phyloP scores from a whole-genome alignment of 2,113 vertebrate genomes.

The Noturus placidus region DNA sequence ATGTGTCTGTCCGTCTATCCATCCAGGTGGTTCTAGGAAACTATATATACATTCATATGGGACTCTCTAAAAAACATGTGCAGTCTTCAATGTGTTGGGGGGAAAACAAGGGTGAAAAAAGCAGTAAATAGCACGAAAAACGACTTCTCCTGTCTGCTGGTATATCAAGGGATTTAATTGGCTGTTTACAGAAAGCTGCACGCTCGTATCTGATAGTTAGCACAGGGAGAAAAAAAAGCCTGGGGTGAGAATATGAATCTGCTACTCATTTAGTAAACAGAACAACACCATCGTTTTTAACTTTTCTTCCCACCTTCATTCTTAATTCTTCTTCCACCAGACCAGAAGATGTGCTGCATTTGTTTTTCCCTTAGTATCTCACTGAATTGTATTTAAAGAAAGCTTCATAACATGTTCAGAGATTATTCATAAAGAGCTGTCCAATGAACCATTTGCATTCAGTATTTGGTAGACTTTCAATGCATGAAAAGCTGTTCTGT shows the following conservation, averaged over 20 bases:
- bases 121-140: conserved; percentile 3
- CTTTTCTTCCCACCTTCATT: neutral
- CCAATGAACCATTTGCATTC: conserved; percentile 17
- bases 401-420: neutral
- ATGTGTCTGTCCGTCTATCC: neutral
- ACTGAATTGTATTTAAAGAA: neutral
- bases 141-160: conserved; percentile 25
- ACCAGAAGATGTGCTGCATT: conserved; percentile 10
- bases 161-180: conserved; percentile 42
- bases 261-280: conserved; percentile 14
- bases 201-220: conserved; percentile 19
- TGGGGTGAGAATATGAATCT: neutral
- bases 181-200: conserved; percentile 43
- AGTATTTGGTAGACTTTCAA: neutral
- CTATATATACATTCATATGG: neutral
- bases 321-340: neutral
- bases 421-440: neutral
- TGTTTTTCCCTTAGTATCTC: conserved; percentile 17
- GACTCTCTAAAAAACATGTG: neutral
- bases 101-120: neutral
- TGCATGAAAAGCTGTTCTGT: neutral
- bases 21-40: neutral
- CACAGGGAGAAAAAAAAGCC: conserved; percentile 15
- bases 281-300: conserved; percentile 20
- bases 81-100: neutral